Evolutionary conservation across 2,113 vertebrate species (phyloP).

Genomic region (Acanthochromis polyacanthus): DNA sequence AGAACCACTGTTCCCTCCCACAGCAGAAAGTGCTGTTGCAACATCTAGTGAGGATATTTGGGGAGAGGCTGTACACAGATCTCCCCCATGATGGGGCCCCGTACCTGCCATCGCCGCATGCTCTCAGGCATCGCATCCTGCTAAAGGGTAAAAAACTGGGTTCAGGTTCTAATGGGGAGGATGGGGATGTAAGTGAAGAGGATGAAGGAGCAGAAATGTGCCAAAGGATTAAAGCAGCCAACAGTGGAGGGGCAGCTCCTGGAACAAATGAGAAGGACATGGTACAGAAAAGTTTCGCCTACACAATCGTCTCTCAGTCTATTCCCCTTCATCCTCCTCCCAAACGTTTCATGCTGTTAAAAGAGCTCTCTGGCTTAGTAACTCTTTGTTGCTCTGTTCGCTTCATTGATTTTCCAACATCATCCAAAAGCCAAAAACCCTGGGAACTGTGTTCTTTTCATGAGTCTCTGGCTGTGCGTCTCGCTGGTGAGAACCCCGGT

Average conservation of each 20-base stretch:
- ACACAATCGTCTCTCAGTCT: conserved; percentile 6
- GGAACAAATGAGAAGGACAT: conserved; percentile 77
- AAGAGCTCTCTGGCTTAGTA: conserved; percentile 92
- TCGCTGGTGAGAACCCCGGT: conserved; percentile 89
- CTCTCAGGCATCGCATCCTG: conserved; percentile 89
- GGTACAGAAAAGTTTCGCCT: conserved; percentile 45
- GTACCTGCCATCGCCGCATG: conserved; percentile 91
- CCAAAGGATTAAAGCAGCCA: conserved; percentile 81
- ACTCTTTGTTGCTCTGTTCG: conserved; percentile 90
- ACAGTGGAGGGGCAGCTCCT: conserved; percentile 19
- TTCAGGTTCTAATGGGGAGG: conserved; percentile 81
- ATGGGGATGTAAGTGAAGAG: conserved; percentile 93
- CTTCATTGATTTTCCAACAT: conserved; percentile 91
- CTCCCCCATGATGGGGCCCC: conserved; percentile 84
- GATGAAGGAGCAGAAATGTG: conserved; percentile 93
- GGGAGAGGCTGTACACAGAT: conserved; percentile 86
- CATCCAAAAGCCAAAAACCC: conserved; percentile 90
- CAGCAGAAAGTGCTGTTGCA: conserved; percentile 92
- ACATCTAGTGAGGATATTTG: conserved; percentile 89
- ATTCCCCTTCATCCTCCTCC: conserved; percentile 60
- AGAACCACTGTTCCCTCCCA: conserved; percentile 93
- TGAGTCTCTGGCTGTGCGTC: conserved; percentile 90
- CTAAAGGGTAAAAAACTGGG: conserved; percentile 92
- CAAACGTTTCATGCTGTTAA: conserved; percentile 89
- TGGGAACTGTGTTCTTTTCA: conserved; percentile 95